Evolutionary conservation across 35 echinoderm and acorn worm genomes (phyloP).

Genomic region (Heliocidaris tuberculata): DNA sequence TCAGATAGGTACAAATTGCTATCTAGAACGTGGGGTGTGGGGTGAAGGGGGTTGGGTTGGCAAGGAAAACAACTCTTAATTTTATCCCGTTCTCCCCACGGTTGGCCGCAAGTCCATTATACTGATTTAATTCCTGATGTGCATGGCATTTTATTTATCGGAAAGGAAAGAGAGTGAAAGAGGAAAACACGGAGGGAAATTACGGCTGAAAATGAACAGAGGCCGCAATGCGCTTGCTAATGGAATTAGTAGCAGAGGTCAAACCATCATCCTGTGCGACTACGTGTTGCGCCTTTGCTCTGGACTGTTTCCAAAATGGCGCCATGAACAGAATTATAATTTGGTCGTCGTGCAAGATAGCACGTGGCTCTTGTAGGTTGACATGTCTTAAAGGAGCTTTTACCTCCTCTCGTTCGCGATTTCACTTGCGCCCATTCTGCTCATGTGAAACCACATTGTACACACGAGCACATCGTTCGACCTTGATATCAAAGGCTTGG

Average conservation of each 20-base stretch:
- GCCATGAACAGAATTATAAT: not conserved
- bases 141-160: not conserved
- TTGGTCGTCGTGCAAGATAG: not conserved
- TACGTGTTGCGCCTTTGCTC: not conserved
- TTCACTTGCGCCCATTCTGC: not conserved
- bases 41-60: not conserved
- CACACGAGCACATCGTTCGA: too few species aligned
- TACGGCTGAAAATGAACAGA: not conserved
- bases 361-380: not conserved
- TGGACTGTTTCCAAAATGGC: not conserved
- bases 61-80: not conserved
- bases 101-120: slow-evolving; percentile 22
- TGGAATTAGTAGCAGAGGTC: not conserved
- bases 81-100: not conserved
- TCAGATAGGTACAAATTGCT: not conserved
- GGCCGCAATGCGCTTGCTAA: not conserved
- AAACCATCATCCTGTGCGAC: not conserved
- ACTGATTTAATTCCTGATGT: slow-evolving; percentile 37
- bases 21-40: not conserved
- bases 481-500: too few species aligned
- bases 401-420: not conserved
- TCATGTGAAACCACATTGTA: too few species aligned
- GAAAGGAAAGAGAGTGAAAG: not conserved
- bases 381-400: not conserved
- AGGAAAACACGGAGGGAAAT: not conserved